These are phyloP conservation scores for Tanytarsus gracilentus DNA, from an alignment of 2,888 invertebrate genomes.

Conservation along the genomic window DNA sequence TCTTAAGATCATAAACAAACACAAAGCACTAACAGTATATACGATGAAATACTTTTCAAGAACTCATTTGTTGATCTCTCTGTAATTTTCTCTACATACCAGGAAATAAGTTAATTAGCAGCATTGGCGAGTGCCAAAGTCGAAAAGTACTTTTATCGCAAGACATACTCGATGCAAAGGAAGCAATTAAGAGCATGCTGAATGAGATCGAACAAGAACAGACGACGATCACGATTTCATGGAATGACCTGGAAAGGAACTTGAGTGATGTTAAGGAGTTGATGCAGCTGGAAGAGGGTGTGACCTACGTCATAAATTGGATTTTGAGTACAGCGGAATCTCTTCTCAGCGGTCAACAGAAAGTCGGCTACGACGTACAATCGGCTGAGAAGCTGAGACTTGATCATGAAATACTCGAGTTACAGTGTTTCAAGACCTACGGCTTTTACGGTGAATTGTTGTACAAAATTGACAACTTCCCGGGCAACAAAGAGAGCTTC, in stretches of 20 bases:
- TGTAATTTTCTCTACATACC: slow-evolving; percentile 13
- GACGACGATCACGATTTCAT: slow-evolving; percentile 51
- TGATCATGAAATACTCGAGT: slow-evolving; percentile 64
- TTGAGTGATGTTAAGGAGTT: slow-evolving; percentile 54
- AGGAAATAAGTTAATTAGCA: slow-evolving; percentile 29
- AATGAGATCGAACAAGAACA: slow-evolving; percentile 52
- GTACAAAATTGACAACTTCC: slow-evolving; percentile 55
- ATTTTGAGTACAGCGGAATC: slow-evolving; percentile 67
- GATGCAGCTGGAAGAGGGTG: slow-evolving; percentile 52
- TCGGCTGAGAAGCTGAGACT: slow-evolving; percentile 63
- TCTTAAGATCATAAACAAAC: no score
- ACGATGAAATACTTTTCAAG: no score
- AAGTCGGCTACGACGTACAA: slow-evolving; percentile 62
- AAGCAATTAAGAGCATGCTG: slow-evolving; percentile 49
- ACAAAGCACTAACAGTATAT: no score
- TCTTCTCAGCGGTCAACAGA: slow-evolving; percentile 58
- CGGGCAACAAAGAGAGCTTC: slow-evolving; percentile 41
- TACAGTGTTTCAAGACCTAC: slow-evolving; percentile 70
- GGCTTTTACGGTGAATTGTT: slow-evolving; percentile 68
- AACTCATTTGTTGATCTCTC: not conserved
- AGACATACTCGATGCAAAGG: slow-evolving; percentile 53
- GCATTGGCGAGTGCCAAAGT: slow-evolving; percentile 27
- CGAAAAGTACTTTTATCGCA: slow-evolving; percentile 44
- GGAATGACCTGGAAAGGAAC: slow-evolving; percentile 51
- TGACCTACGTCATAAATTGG: slow-evolving; percentile 67